Evolutionary conservation across 2,888 invertebrate genomes (phyloP).

Genomic region (Aphodius granarius): DNA sequence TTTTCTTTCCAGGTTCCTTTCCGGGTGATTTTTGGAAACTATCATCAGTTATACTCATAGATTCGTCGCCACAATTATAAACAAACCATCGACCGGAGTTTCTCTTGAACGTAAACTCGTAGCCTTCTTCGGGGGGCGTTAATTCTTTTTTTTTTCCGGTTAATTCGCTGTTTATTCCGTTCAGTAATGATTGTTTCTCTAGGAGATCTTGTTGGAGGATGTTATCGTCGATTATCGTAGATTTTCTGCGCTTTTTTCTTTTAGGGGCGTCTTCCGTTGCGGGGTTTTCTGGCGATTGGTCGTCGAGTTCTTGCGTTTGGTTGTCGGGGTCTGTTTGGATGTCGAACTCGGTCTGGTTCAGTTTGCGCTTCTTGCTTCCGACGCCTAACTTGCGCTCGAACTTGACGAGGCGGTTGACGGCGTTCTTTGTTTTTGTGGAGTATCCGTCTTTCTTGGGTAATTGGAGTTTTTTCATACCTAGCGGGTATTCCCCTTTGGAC

Average conservation of each 20-base stretch:
- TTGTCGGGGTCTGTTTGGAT: too few relatives aligned
- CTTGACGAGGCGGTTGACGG: constrained; percentile 45
- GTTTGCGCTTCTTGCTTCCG: constrained; percentile 41
- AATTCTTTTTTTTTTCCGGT: constrained; percentile 6
- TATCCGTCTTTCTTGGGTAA: constrained; percentile 43
- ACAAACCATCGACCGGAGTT: constrained; percentile 50
- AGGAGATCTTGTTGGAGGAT: constrained; percentile 1
- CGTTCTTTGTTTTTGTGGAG: constrained; percentile 41
- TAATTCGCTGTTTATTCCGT: not conserved
- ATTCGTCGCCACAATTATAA: constrained; percentile 26
- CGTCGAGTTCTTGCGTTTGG: too few relatives aligned
- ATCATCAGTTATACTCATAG: not conserved
- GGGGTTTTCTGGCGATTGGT: too few relatives aligned
- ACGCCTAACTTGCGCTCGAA: too few relatives aligned
- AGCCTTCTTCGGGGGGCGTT: constrained; percentile 28
- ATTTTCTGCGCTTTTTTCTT: not conserved
- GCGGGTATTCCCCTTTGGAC: constrained; percentile 66
- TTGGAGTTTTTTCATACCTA: constrained; percentile 61
- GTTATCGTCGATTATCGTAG: not conserved
- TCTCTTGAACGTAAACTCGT: constrained; percentile 43
- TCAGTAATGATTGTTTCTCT: not conserved
- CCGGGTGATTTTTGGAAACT: constrained; percentile 31
- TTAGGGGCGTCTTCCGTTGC: not conserved
- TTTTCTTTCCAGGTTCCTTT: constrained; percentile 12
- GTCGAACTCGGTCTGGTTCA: constrained; percentile 42